These are phyloP conservation scores for Muntiacus reevesi DNA, from an alignment of 2,113 vertebrate genomes.

Conservation along the genomic window DNA sequence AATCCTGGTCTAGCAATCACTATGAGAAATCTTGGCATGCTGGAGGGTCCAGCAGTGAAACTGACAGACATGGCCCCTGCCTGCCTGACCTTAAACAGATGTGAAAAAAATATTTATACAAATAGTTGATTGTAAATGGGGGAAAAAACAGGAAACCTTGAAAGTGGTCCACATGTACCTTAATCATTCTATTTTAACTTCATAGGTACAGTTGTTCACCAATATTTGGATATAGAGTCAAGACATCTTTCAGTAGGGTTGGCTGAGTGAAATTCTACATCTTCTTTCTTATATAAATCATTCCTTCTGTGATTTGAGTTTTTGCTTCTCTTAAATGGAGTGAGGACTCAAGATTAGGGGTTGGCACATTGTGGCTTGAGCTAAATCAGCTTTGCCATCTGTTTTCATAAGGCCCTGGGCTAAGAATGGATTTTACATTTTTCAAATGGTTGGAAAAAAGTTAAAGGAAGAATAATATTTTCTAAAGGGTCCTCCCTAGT, in stretches of 20 bases:
- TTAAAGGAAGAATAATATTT: slow-evolving; percentile 6
- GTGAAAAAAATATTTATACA: not conserved
- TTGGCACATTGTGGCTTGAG: not conserved
- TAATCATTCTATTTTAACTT: not conserved
- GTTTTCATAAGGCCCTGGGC: not conserved
- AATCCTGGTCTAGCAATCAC: not conserved
- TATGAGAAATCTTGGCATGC: not conserved
- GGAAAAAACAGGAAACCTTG: not conserved
- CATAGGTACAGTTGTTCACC: not conserved
- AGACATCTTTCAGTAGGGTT: not conserved
- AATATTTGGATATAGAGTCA: not conserved
- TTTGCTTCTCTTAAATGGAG: not conserved
- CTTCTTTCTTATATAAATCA: not conserved
- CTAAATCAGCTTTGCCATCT: not conserved
- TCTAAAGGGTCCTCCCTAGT: not conserved
- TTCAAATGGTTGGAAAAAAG: not conserved
- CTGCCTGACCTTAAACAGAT: not conserved
- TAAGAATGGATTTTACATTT: not conserved
- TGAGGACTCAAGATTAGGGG: not conserved
- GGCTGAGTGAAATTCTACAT: not conserved
- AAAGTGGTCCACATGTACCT: not conserved
- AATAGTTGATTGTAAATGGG: not conserved
- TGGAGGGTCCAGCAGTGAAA: not conserved
- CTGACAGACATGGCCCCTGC: not conserved
- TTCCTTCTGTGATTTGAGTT: not conserved